phyloP scores from a whole-genome alignment of 2,113 vertebrate species.

The Pseudopodoces humilis region DNA sequence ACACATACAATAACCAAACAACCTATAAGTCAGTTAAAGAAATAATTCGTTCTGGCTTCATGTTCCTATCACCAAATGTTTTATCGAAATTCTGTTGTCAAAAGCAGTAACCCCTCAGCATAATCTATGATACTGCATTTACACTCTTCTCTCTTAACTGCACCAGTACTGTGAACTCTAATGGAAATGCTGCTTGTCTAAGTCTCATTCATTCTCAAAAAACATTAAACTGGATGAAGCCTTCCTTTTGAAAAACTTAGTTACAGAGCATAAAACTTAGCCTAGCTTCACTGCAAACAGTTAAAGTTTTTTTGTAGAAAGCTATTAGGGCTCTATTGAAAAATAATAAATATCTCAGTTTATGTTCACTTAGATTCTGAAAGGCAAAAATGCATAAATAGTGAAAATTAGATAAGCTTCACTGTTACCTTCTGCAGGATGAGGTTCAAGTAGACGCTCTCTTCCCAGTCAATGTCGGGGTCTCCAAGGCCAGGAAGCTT shows the following conservation, averaged over 20 bases:
- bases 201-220: not conserved
- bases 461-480: conserved; percentile 98
- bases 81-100: not conserved
- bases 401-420: not conserved
- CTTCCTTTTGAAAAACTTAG: not conserved
- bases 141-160: not conserved
- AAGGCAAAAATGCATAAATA: not conserved
- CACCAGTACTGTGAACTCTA: not conserved
- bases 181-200: not conserved
- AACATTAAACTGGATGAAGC: not conserved
- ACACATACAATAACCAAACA: not conserved
- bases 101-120: not conserved
- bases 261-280: not conserved
- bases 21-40: not conserved
- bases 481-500: conserved; percentile 96
- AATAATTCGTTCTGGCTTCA: not conserved
- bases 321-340: not conserved
- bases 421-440: conserved; percentile 91
- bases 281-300: not conserved
- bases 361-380: not conserved
- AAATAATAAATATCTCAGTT: not conserved
- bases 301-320: not conserved
- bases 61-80: not conserved
- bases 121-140: not conserved
- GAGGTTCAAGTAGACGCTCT: conserved; percentile 97